These are phyloP conservation scores for Nemotelus pantherinus DNA, from an alignment of 2,888 invertebrate species.

Conservation along the genomic window DNA sequence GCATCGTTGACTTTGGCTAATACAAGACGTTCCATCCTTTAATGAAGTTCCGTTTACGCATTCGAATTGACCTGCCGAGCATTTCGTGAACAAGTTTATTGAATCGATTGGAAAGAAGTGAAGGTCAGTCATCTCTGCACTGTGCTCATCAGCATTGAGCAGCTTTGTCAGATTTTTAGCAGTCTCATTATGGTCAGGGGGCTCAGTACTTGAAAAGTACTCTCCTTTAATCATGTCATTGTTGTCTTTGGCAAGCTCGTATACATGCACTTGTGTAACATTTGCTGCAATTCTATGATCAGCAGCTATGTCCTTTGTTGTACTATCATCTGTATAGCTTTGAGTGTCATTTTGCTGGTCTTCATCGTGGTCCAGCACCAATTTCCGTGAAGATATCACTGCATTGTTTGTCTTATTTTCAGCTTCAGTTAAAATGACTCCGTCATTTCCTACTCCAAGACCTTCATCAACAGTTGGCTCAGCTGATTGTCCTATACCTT, in stretches of 20 bases:
- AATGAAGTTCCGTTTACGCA: slow-evolving; percentile 69
- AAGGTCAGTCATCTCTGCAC: slow-evolving; percentile 6
- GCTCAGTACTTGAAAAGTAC: background rate
- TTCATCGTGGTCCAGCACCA: too few species aligned
- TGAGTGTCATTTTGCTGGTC: too few species aligned
- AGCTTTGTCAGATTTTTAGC: background rate
- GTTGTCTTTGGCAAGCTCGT: too few species aligned
- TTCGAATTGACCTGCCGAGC: slow-evolving; percentile 69
- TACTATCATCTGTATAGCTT: too few species aligned
- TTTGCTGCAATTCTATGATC: too few species aligned
- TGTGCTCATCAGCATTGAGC: background rate
- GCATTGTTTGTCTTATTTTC: too few species aligned
- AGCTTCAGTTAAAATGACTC: too few species aligned
- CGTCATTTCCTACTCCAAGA: background rate
- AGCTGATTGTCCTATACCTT: background rate
- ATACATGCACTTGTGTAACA: too few species aligned
- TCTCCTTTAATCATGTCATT: too few species aligned
- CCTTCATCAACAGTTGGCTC: background rate
- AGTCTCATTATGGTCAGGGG: background rate
- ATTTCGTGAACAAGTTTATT: slow-evolving; percentile 65
- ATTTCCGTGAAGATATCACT: too few species aligned
- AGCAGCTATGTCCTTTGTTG: too few species aligned
- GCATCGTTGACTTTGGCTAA: slow-evolving; percentile 66
- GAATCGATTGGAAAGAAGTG: slow-evolving; percentile 43
- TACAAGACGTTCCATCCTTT: slow-evolving; percentile 69